phyloP scores from a whole-genome alignment of 1,140 invertebrate species.

The Camponotus vicinus region DNA sequence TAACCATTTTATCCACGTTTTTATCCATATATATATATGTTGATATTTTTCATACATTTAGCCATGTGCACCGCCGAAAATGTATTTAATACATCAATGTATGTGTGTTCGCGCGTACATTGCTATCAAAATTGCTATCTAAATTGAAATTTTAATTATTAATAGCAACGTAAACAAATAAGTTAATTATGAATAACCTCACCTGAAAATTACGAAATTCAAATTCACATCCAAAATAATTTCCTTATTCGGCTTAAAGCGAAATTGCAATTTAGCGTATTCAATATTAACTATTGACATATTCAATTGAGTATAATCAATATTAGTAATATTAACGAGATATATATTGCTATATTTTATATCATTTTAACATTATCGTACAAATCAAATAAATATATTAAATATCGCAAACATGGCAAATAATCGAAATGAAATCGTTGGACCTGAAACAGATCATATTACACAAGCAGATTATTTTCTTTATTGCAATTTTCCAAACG shows the following conservation, averaged over 20 bases:
- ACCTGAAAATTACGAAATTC: constrained; percentile 3
- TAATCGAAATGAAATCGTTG: not conserved
- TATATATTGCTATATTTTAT: not conserved
- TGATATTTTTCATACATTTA: not conserved
- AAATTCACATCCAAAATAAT: constrained; percentile 17
- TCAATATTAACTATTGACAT: constrained; percentile 22
- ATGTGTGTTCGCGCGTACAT: not conserved
- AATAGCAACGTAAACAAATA: constrained; percentile 17
- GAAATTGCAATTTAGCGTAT: constrained; percentile 23
- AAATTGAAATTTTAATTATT: not conserved
- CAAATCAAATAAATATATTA: constrained; percentile 8
- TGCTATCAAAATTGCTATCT: not conserved
- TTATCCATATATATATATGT: too few relatives aligned
- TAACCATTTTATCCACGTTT: not conserved
- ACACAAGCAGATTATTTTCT: not conserved
- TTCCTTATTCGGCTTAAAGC: not conserved
- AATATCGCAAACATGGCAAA: constrained; percentile 2
- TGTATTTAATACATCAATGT: not conserved
- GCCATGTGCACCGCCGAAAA: not conserved
- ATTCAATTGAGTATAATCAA: constrained; percentile 31
- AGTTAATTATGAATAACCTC: constrained; percentile 40
- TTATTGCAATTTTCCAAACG: not conserved
- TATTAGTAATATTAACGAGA: constrained; percentile 19
- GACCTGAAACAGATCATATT: not conserved
- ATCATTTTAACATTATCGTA: constrained; percentile 1